Evolutionary conservation across 2,113 vertebrate genomes (phyloP).

Genomic region (Lepidothrix coronata): DNA sequence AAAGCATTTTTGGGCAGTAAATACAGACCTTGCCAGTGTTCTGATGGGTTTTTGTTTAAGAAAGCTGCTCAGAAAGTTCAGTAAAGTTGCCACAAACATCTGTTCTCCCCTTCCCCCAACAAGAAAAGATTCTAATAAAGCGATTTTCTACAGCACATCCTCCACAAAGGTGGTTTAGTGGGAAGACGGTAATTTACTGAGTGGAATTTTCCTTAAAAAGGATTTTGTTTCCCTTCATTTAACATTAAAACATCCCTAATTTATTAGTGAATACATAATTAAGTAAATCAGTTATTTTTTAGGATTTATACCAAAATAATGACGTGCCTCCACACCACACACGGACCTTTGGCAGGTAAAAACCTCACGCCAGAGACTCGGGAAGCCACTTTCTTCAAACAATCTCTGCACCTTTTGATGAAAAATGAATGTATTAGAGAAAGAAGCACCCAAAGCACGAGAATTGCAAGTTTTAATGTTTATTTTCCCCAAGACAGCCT

Average conservation of each 20-base stretch:
- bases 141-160: accelerated
- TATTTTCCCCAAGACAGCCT: constrained; percentile 98
- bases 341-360: accelerated
- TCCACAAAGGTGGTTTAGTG: accelerated
- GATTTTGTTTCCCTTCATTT: background rate
- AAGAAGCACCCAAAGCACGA: constrained; percentile 53
- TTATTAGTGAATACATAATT: background rate
- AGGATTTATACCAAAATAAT: background rate
- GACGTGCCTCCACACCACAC: accelerated
- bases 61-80: background rate
- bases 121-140: no score
- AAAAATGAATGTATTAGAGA: accelerated
- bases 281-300: background rate
- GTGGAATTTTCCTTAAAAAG: background rate
- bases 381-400: background rate
- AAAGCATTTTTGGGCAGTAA: background rate
- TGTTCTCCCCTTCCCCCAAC: background rate
- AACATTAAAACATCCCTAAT: background rate
- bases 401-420: accelerated
- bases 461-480: constrained; percentile 92
- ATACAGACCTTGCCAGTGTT: background rate
- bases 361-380: background rate
- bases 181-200: accelerated
- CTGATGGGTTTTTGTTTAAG: background rate
- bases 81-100: background rate